Evolutionary conservation across 2,797 vertebrate genomes (phyloP).

Genomic region (Enteromius fasciolatus): DNA sequence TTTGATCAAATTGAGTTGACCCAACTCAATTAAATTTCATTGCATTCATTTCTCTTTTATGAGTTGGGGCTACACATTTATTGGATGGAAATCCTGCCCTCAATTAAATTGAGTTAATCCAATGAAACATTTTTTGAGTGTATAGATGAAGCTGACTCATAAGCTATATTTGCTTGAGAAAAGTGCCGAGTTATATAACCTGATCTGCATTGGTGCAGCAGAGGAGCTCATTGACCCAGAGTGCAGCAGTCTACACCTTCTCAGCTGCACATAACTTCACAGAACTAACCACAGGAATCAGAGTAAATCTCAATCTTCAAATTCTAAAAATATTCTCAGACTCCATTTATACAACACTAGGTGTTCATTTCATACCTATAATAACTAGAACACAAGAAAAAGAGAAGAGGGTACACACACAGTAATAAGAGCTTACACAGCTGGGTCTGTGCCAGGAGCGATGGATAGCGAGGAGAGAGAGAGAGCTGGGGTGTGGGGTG

Average conservation of each 20-base stretch:
- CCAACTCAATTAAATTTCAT: no score
- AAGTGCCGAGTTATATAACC: conserved; percentile 41
- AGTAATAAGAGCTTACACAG: conserved; percentile 8
- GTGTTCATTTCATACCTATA: neutral
- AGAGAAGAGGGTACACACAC: neutral
- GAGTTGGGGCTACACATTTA: no score
- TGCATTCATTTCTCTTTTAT: no score
- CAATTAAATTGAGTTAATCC: no score
- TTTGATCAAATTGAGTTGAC: no score
- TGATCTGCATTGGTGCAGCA: conserved; percentile 1
- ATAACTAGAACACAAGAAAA: conserved; percentile 20
- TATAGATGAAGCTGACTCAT: neutral
- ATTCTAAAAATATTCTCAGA: neutral
- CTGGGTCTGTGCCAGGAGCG: conserved; percentile 5
- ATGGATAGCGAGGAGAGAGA: neutral
- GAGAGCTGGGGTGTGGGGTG: neutral
- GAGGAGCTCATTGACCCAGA: conserved; percentile 23
- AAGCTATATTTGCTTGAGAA: neutral
- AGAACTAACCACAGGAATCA: neutral
- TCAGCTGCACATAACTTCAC: conserved; percentile 25
- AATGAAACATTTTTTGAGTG: no score
- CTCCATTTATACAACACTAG: neutral
- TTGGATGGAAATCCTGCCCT: no score
- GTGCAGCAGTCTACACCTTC: conserved; percentile 6
- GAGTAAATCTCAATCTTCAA: neutral